A percentile compares a stretch with the other conserved stretches of the same genome.
Evolutionary conservation across 2,797 vertebrate species (phyloP).

Genomic region (Leptodactylus fallax): DNA sequence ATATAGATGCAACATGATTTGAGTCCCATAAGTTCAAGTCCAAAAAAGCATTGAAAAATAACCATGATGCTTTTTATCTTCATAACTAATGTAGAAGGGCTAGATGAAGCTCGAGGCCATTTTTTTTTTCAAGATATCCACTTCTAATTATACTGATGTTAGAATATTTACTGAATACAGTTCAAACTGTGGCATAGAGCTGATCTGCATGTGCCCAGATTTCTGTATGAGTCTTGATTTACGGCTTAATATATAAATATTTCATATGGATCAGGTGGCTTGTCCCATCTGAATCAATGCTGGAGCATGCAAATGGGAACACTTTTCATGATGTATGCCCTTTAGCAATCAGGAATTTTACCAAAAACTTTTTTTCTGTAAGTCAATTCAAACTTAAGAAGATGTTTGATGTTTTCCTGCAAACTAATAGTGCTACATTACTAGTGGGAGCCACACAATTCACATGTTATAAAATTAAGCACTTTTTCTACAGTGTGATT

Average conservation of each 20-base stretch:
- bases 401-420: neutral
- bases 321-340: conserved; percentile 33
- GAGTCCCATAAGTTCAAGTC: neutral
- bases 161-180: conserved; percentile 25
- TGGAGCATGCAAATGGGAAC: conserved; percentile 27
- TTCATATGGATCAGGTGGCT: conserved; percentile 40
- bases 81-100: conserved; percentile 27
- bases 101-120: conserved; percentile 38
- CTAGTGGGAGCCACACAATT: neutral
- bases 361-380: neutral
- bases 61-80: conserved; percentile 29
- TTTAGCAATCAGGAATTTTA: conserved; percentile 25
- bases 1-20: neutral
- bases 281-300: conserved; percentile 41
- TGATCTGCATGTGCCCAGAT: conserved; percentile 26
- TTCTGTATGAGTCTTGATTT: conserved; percentile 16
- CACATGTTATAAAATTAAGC: neutral
- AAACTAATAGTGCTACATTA: neutral
- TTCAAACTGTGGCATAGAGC: neutral
- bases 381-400: conserved; percentile 10
- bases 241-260: conserved; percentile 50
- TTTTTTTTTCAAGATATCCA: conserved; percentile 39
- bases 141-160: conserved; percentile 52
- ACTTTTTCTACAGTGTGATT: neutral
- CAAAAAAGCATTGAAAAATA: neutral